Base-by-base conservation (phyloP, 2,113 vertebrate genomes). In the Hippocampus guttulatus region DNA sequence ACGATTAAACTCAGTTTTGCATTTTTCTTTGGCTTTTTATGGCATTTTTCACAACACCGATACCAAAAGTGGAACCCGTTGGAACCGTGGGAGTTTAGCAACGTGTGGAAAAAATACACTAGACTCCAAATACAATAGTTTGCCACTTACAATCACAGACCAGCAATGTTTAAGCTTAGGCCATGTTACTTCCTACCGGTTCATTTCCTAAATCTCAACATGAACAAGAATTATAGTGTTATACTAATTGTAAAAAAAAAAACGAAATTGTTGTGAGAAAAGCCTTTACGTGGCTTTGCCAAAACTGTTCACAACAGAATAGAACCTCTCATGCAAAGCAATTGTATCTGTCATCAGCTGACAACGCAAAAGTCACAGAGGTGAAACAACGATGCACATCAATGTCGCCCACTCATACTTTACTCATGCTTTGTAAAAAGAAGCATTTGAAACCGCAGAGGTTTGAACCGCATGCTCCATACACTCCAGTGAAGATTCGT, bases 341-440 rank as follows among this genome's bases (percentile, higher is more conserved):
- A 27, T n/a, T 64, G 14, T 64, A 40, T 23, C 43, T 23, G 38
- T n/a, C 43, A 74, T 52, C 41, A 11, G 47, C 23, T 60, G 10
- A 20, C 61, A 62, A 62, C 14, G 51, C 16, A 18, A 55, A n/a
- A 54, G 64, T 51, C 38, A 47, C 21, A 21, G 65, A 45, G 54
- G 43, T 67, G 71, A 67, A 40, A 52, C 30, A 61, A 38, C 47
- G 41, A 40, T 41, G 55, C 23, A 55, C 55, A 14, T 69, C 49
- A 62, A 11, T 30, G 66, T 60, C 43, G 21, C 25, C 38, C 27
- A 57, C 27, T 49, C 54, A 47, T 23, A 20, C 27, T n/a, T 45
- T 45, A 45, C 43, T 45, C 33, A 38, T 38, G 65, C 47, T 67
- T 52, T 67, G 25, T 52, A 49, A 52, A 69, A 30, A 74, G 47